Conservation (phyloP, 2,797 vertebrate species). For the Microcaecilia unicolor region DNA sequence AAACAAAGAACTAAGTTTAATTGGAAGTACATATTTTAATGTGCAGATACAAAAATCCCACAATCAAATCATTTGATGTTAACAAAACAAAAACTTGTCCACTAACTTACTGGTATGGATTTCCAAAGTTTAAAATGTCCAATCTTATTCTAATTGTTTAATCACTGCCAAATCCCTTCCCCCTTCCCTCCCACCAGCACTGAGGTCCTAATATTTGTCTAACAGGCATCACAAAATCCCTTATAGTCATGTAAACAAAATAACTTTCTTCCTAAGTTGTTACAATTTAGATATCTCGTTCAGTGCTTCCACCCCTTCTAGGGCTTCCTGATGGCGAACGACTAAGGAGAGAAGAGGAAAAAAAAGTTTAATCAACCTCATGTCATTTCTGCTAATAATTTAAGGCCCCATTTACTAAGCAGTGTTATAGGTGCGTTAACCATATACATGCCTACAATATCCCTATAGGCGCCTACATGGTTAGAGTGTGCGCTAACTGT, state of each 20-base stretch:
- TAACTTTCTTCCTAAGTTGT: conserved; percentile 54
- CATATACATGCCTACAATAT: no score
- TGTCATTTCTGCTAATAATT: no score
- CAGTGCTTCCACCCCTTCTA: conserved; percentile 65
- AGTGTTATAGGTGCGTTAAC: no score
- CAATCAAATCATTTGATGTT: conserved; percentile 50
- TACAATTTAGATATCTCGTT: conserved; percentile 63
- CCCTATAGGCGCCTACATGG: no score
- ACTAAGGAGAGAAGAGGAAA: conserved; percentile 43
- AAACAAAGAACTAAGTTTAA: conserved; percentile 50
- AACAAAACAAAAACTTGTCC: conserved; percentile 51
- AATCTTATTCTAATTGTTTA: conserved; percentile 50
- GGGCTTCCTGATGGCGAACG: conserved; percentile 64
- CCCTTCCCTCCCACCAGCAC: conserved; percentile 51
- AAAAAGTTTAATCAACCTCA: no score
- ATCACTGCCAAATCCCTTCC: conserved; percentile 49
- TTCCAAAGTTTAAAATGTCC: conserved; percentile 48
- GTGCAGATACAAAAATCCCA: conserved; percentile 64
- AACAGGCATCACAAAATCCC: conserved; percentile 61
- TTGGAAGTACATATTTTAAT: conserved; percentile 67
- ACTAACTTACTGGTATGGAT: conserved; percentile 58
- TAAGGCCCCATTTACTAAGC: no score
- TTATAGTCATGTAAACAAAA: conserved; percentile 68
- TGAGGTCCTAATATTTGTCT: conserved; percentile 51
- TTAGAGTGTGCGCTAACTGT: no score